Evolutionary conservation across 2,888 invertebrate species (phyloP).

Genomic region (Drosophila rellima): DNA sequence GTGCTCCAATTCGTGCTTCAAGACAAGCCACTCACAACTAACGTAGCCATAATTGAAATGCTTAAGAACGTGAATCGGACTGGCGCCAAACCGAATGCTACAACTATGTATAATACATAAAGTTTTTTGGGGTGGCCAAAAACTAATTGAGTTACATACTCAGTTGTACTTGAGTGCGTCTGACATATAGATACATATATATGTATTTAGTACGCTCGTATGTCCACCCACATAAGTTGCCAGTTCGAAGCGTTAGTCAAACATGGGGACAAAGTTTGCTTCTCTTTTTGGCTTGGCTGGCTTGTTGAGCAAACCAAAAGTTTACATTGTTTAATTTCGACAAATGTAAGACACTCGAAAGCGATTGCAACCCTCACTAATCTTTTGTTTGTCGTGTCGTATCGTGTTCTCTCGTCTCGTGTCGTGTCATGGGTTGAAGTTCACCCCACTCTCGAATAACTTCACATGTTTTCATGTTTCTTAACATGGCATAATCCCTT

Average conservation of each 20-base stretch:
- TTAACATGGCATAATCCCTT: conserved; percentile 78
- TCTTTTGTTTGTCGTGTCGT: conserved; percentile 69
- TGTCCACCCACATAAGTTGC: conserved; percentile 18
- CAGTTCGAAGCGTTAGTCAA: conserved; percentile 9
- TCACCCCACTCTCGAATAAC: conserved; percentile 41
- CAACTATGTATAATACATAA: conserved; percentile 68
- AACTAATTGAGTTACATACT: conserved; percentile 80
- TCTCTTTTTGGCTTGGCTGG: conserved; percentile 39
- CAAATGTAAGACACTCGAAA: conserved; percentile 76
- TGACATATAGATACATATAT: not conserved
- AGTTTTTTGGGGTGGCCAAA: conserved; percentile 63
- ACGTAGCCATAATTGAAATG: conserved; percentile 72
- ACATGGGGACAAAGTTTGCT: conserved; percentile 66
- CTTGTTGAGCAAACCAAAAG: conserved; percentile 66
- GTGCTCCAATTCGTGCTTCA: conserved; percentile 46
- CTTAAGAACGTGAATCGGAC: conserved; percentile 53
- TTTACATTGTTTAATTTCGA: conserved; percentile 81
- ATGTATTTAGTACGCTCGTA: not conserved
- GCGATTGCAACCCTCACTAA: conserved; percentile 71
- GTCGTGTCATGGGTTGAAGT: not conserved
- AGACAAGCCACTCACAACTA: conserved; percentile 38
- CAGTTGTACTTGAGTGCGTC: conserved; percentile 35
- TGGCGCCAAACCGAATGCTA: conserved; percentile 48
- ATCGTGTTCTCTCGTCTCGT: conserved; percentile 15
- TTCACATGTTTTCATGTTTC: conserved; percentile 68